Evolutionary conservation across 1,140 invertebrate species (phyloP).

Genomic region (Rhagoletis pomonella): DNA sequence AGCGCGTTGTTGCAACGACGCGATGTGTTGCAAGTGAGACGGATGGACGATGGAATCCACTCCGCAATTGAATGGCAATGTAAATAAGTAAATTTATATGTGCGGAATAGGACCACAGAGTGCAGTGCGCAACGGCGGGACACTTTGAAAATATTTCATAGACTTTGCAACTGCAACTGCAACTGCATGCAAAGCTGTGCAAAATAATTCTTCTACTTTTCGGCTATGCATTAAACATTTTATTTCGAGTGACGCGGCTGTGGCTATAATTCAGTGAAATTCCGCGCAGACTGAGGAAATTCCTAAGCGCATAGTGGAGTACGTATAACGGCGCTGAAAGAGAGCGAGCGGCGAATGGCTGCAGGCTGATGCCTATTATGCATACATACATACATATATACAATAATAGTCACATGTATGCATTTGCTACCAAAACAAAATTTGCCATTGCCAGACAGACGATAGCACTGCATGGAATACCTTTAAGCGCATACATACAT

Average conservation of each 20-base stretch:
- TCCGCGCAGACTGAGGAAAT: constrained; percentile 41
- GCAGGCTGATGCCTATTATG: neutral
- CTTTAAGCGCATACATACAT: no score
- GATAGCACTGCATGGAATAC: constrained; percentile 16
- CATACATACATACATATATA: neutral
- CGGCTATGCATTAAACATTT: neutral
- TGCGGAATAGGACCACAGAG: neutral
- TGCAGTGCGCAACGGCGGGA: neutral
- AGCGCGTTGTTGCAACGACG: neutral
- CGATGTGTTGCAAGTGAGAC: neutral
- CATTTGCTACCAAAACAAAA: neutral
- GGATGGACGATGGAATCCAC: neutral
- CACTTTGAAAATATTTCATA: neutral
- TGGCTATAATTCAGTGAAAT: constrained; percentile 51
- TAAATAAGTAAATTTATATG: no score
- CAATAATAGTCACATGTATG: neutral
- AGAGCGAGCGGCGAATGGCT: neutral
- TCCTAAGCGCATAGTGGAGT: neutral
- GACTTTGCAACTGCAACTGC: neutral
- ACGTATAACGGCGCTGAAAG: neutral
- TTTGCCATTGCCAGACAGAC: constrained; percentile 21
- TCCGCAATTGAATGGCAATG: neutral
- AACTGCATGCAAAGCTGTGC: neutral
- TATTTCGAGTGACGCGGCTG: constrained; percentile 9
- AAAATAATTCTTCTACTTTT: constrained; percentile 2